Percentiles rank a stretch among this genome's conserved stretches.
These are phyloP conservation scores for Alectoris magna DNA, from an alignment of 2,797 vertebrate species.

Conservation along the genomic window DNA sequence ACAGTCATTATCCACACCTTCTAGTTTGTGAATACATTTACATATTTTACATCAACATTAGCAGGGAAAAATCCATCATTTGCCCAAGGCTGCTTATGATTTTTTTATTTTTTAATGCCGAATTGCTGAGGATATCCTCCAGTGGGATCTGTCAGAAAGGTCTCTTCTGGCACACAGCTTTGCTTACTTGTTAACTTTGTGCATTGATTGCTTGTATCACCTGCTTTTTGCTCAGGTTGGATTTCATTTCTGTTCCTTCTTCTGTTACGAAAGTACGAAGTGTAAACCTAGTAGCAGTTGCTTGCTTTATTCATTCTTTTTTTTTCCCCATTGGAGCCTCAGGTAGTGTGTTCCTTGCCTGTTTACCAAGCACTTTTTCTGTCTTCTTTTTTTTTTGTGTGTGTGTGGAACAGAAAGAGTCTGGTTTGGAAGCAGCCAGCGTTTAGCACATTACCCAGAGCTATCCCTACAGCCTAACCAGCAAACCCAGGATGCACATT, in stretches of 20 bases:
- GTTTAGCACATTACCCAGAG: neutral
- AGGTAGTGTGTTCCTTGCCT: neutral
- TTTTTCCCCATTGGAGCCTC: neutral
- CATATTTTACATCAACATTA: conserved; percentile 37
- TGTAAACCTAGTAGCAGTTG: neutral
- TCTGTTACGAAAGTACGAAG: neutral
- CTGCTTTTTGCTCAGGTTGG: neutral
- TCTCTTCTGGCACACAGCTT: neutral
- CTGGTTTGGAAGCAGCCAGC: neutral
- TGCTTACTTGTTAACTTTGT: conserved; percentile 9
- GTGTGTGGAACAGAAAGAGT: neutral
- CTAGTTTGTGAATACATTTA: conserved; percentile 14
- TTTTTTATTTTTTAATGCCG: neutral
- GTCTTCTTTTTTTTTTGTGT: neutral
- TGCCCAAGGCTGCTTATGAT: neutral
- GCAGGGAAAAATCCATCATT: neutral
- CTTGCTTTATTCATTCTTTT: neutral
- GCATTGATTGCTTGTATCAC: conserved; percentile 9
- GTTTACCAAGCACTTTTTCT: neutral
- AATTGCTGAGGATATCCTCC: neutral
- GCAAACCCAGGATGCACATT: neutral
- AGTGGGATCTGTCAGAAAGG: neutral
- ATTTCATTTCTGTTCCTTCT: neutral
- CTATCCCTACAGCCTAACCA: no score
- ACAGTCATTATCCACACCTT: neutral